Conservation (phyloP, 2,888 invertebrate genomes). For the Iphiclides podalirius region DNA sequence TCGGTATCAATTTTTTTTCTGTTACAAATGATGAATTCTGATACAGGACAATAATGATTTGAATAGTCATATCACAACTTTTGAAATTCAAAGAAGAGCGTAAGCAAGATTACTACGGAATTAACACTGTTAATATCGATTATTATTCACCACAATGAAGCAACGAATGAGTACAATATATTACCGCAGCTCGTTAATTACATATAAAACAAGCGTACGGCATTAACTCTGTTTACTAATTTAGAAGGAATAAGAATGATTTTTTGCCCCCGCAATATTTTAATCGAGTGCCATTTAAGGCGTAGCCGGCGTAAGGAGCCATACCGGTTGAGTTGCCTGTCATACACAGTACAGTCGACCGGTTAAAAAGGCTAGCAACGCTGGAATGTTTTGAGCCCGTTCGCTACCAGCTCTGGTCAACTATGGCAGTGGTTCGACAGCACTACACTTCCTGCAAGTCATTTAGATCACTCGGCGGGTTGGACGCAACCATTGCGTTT, state of each 20-base stretch:
- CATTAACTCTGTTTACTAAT: constrained; percentile 18
- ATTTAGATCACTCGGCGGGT: no score
- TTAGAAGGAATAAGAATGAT: constrained; percentile 46
- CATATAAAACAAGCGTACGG: constrained; percentile 19
- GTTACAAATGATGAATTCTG: no score
- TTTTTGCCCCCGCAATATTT: constrained; percentile 47
- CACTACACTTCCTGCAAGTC: constrained; percentile 24
- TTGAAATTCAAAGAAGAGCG: no score
- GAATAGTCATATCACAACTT: no score
- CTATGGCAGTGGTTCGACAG: constrained; percentile 33
- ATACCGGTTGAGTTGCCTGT: constrained; percentile 66
- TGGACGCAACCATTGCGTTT: no score
- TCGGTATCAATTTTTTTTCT: no score
- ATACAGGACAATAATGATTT: no score
- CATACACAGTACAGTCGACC: constrained; percentile 48
- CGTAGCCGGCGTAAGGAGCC: constrained; percentile 37
- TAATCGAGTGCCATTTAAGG: constrained; percentile 56
- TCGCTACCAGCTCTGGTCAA: constrained; percentile 21
- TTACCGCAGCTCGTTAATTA: constrained; percentile 6
- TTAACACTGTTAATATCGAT: not conserved
- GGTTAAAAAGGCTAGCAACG: constrained; percentile 36
- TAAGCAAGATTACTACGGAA: not conserved
- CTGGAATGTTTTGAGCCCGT: constrained; percentile 19
- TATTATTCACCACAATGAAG: not conserved
- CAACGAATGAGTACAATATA: no score